Base-by-base conservation (phyloP, 30 jellyfish, hydroid and myxozoan species). In the Sanderia malayensis region DNA sequence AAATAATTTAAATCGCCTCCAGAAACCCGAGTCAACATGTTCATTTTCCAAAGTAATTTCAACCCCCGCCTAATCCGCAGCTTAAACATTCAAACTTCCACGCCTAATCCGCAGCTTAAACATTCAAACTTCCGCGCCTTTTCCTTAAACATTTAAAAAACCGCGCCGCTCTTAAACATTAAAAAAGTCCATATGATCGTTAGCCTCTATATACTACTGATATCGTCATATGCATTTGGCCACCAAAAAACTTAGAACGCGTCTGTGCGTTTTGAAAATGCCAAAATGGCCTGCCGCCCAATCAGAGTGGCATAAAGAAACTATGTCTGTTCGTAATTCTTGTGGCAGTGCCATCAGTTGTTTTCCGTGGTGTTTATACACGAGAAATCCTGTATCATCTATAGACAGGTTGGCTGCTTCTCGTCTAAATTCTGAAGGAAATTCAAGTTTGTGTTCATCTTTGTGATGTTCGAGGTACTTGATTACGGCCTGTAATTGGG, bases 211-310 rank as follows among this genome's bases (percentile, higher is more conserved):
- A n/a, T n/a, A n/a, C n/a, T n/a, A n/a, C n/a, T 33, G 4, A 73
- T 66, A 73, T 73, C 86, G 22, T 57, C 17, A 22, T 29, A 53
- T 41, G 29, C 8, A 19, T 21, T 17, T 1, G 86, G 86, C 86
- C 76, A 73, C 86, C 86, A 73, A 55, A 73, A 73, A 3, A 15
- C 22, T 66, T 6, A 53, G 57, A 0, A 73, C 13, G 1, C 86
- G 44, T 73, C 76, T 57, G 33, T 73, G 86, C 17, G 76, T 73
- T 31, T 57, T 59, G 47, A 76, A 60, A 20, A 18, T 47, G 0
- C 80, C 80, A 37, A 60, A 76, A 61, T 62, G 88, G 41, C 80
- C 88, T 11, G 88, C 0, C 3, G 71, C 71, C 80, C 88, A 76
- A 0, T 74, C 78, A 4, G 86, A 74, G 24, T 74, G 86, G 2